These are phyloP conservation scores for Nemotelus pantherinus DNA, from an alignment of 2,888 invertebrate genomes.

Conservation along the genomic window DNA sequence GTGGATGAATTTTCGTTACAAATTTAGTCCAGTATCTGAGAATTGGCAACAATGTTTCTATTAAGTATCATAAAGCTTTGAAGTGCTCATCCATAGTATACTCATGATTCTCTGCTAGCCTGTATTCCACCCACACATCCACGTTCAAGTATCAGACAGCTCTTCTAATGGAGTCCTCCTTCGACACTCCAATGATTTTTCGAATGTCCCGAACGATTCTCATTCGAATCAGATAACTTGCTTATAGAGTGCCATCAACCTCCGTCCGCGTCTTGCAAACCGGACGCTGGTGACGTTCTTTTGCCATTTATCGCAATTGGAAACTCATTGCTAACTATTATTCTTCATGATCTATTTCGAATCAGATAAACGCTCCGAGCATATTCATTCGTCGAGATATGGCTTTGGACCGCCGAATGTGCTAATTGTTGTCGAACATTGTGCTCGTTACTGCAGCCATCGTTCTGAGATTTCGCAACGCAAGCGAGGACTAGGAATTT, in stretches of 20 bases:
- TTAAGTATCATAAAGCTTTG: no score
- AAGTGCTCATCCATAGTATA: no score
- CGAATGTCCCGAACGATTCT: no score
- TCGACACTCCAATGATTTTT: no score
- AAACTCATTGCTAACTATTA: background rate
- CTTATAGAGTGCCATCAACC: background rate
- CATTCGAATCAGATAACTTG: no score
- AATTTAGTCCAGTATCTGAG: no score
- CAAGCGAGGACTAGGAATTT: background rate
- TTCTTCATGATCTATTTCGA: slow-evolving; percentile 2
- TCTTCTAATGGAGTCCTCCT: no score
- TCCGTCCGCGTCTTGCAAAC: background rate
- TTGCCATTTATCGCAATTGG: background rate
- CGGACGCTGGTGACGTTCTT: background rate
- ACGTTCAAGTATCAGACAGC: no score
- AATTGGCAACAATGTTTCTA: no score
- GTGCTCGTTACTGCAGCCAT: background rate
- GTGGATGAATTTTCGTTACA: no score
- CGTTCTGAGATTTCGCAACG: background rate
- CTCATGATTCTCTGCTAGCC: no score
- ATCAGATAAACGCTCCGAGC: slow-evolving; percentile 16
- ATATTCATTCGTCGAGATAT: slow-evolving; percentile 7
- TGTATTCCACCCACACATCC: no score
- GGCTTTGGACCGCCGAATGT: slow-evolving; percentile 3
- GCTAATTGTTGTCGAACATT: slow-evolving; percentile 35